These are phyloP conservation scores for Sebastes umbrosus DNA, from an alignment of 2,797 vertebrate species.

Conservation along the genomic window DNA sequence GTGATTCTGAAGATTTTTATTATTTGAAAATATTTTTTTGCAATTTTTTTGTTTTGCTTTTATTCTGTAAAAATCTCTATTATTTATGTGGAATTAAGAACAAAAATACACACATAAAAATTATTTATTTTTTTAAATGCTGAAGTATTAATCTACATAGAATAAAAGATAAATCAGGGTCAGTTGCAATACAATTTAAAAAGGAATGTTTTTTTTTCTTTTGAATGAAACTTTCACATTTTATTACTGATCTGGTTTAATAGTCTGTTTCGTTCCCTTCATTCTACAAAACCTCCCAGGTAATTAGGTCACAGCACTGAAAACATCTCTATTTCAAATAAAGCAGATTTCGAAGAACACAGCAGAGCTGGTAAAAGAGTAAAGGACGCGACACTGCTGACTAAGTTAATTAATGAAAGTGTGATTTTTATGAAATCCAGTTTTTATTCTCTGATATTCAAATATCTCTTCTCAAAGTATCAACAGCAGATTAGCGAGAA, in stretches of 20 bases:
- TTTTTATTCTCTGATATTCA: constrained; percentile 59
- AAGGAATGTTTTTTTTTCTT: not conserved
- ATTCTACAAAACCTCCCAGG: constrained; percentile 39
- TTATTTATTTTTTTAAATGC: not conserved
- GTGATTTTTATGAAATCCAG: constrained; percentile 51
- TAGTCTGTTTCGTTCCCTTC: not conserved
- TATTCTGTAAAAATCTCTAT: not conserved
- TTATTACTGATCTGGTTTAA: constrained; percentile 33
- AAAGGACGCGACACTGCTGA: constrained; percentile 48
- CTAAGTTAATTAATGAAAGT: constrained; percentile 61
- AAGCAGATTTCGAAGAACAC: constrained; percentile 56
- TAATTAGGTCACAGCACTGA: constrained; percentile 51
- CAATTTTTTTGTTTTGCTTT: not conserved
- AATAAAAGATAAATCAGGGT: not conserved
- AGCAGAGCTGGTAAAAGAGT: constrained; percentile 28
- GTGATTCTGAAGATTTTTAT: constrained; percentile 38
- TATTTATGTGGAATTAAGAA: not conserved
- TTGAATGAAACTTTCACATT: constrained; percentile 19
- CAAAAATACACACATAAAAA: not conserved
- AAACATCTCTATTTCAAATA: constrained; percentile 45
- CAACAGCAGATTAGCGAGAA: constrained; percentile 65
- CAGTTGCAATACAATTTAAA: not conserved
- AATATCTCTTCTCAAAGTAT: constrained; percentile 62
- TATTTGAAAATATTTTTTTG: constrained; percentile 6
- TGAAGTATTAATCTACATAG: not conserved